Evolutionary conservation across 2,888 invertebrate species (phyloP), one percentile per base, ranked within the genome.

Genomic region (Gastracanthus pulcherrimus): DNA sequence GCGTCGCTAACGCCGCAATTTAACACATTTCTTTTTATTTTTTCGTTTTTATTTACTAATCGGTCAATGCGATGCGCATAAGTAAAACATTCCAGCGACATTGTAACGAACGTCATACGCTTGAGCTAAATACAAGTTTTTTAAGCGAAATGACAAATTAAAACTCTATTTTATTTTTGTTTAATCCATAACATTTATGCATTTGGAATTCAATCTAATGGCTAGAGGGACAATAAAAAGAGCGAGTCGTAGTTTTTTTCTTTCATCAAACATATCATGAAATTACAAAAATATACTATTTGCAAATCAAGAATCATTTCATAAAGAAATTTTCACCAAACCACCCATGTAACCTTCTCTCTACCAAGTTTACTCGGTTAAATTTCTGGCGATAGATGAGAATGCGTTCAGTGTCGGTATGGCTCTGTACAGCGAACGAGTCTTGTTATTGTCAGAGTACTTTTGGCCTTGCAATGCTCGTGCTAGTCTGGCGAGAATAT

Each of bases 381-480:
- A 91, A 90, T 90, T 90, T 90, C 85, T 83, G 84, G 86, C 81
- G 84, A 85, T 83, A 88, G 90, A 90, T 75, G 89, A 90, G 89
- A 89, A 87, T 86, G 87, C 86, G 72, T 82, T 84, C 79, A 81
- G 75, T 77, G 58, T 48, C 36, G 51, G 29, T 62, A 45, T 60
- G 72, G 55, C 70, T 76, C 69, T 51, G 67, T 69, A 29, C 29
- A 45, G 23, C 36, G 69, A 76, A 76, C 69, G 62, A 51, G 29
- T 36, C 26, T 48, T 72, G 60, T 29, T 16, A 69, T 62, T 58
- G 55, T 60, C 36, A 58, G 11, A 41, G 36, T 51, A 16, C 4
- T 19, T 74, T 60, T 29, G 60, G n/a, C 51, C 34, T 76, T 75
- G 55, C 38, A 60, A 60, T 23, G 64, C 72, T 77, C 60, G 51